Evolutionary conservation across 2,113 vertebrate genomes (phyloP).

Genomic region (Grantiella picta): DNA sequence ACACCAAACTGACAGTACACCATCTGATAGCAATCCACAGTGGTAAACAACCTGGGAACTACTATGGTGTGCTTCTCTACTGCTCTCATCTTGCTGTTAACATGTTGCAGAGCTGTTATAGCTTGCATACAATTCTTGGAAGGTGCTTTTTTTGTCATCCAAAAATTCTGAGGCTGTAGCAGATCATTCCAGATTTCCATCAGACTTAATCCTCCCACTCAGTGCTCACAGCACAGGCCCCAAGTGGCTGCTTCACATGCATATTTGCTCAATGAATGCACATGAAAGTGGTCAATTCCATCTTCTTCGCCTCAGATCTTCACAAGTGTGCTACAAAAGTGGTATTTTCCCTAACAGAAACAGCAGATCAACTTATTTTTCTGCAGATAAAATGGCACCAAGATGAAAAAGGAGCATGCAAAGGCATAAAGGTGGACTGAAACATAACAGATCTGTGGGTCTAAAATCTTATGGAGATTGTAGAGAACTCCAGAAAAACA

Average conservation of each 20-base stretch:
- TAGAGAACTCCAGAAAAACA: neutral
- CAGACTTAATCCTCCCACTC: slow-evolving; percentile 3
- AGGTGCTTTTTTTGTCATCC: neutral
- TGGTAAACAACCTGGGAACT: neutral
- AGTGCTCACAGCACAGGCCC: neutral
- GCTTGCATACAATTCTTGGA: neutral
- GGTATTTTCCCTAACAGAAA: neutral
- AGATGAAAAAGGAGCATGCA: neutral
- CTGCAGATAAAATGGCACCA: neutral
- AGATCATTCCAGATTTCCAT: neutral
- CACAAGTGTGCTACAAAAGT: neutral
- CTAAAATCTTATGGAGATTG: neutral
- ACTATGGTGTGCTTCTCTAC: neutral
- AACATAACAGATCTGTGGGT: neutral
- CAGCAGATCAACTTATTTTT: neutral
- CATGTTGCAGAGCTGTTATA: neutral
- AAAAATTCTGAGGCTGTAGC: neutral
- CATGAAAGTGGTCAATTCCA: neutral
- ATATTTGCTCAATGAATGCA: neutral
- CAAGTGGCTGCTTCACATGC: neutral
- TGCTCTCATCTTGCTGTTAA: neutral
- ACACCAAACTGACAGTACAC: neutral
- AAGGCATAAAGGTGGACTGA: neutral
- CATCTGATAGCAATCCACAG: neutral
- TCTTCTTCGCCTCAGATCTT: neutral